Percentiles rank a stretch among this genome's conserved stretches.
phyloP scores from a whole-genome alignment of 1,140 invertebrate genomes.

The Pomacea maculata region DNA sequence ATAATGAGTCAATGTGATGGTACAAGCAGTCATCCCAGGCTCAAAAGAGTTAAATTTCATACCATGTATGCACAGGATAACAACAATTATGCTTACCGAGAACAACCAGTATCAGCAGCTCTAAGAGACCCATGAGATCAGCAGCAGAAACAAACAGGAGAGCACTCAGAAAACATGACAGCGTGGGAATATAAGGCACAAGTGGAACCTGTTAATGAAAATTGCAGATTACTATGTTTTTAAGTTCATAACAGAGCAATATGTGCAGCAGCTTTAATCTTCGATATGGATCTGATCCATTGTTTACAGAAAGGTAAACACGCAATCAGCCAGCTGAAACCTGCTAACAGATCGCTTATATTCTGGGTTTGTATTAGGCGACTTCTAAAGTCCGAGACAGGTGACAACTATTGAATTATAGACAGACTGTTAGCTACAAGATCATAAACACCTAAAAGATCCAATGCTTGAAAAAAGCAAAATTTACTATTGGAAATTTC shows the following conservation, averaged over 20 bases:
- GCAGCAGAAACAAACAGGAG: conserved; percentile 81
- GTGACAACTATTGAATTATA: no score
- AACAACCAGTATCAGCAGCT: conserved; percentile 15
- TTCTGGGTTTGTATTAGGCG: no score
- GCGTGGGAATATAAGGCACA: conserved; percentile 82
- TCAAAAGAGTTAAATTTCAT: not conserved
- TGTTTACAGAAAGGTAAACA: no score
- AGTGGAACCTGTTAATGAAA: conserved; percentile 69
- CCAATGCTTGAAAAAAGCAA: no score
- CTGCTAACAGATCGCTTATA: no score
- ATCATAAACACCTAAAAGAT: no score
- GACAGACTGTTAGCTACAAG: no score
- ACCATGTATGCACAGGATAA: no score
- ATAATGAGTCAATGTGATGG: not conserved
- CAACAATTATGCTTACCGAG: conserved; percentile 21
- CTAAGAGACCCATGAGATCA: conserved; percentile 23
- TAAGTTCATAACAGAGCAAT: not conserved
- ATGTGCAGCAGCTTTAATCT: not conserved
- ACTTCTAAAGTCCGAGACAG: no score
- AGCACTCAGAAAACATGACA: conserved; percentile 84
- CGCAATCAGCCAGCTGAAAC: no score
- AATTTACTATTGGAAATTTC: no score
- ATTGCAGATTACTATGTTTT: not conserved
- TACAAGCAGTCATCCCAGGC: no score
- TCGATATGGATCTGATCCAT: not conserved